Base-by-base conservation (phyloP, 2,113 vertebrate genomes). In the Forbesichthys agassizii region DNA sequence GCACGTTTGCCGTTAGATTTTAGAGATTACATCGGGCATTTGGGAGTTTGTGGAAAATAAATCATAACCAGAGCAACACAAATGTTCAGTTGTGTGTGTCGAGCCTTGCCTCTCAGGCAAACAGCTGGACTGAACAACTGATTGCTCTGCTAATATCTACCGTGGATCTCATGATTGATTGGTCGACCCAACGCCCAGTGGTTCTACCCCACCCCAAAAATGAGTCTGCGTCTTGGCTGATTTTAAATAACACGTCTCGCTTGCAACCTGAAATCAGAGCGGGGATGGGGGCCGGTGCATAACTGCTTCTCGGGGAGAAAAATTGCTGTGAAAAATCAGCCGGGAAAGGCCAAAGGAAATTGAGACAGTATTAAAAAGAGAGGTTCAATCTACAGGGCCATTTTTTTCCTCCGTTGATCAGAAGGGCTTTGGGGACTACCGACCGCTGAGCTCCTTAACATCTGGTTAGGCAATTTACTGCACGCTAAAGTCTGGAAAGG, bases 381-480 rank as follows among this genome's bases (percentile, higher is more conserved):
- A 81, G 82, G 68, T 73, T 79, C 77, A 85, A 82, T 88, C 84
- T 87, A 77, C 18, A 55, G 81, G 74, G 80, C 74, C 57, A 74
- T 83, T 79, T 70, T 76, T 67, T 1, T 58, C 18, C 69, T 69
- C 66, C 52, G 75, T 82, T 92, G 90, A 90, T 91, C 87, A 89
- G 86, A 87, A 74, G 83, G 69, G 76, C 79, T 48, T 11, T 74
- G 63, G 4, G 72, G 82, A 82, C 88, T 79, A 89, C 89, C 69
- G 68, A 89, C 89, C 69, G 68, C 91, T 88, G 89, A 65, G 85
- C 74, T 89, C 80, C 79, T 81, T 82, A 83, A 92, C 91, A 92
- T 93, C 90, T 93, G 90, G 86, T 71, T 36, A 75, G 83, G 86
- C 90, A 91, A 91, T 92, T 91, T 89, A 81, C 63, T 77, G 75